Base-by-base conservation (phyloP, 1,140 invertebrate species). In the Helicorthomorpha holstii region DNA sequence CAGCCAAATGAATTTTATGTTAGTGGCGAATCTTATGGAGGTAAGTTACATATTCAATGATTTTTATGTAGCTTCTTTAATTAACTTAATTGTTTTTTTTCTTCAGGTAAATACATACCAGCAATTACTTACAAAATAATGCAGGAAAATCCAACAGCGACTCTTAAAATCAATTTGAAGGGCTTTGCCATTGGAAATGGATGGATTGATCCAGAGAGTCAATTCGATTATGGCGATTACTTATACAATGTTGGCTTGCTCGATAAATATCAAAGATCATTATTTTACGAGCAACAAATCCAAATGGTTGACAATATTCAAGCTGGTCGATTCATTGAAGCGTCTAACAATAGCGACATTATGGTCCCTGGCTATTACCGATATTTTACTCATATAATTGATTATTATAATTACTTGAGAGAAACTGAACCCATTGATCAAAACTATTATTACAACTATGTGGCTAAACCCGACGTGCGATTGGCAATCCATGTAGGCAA, bases 121-220 rank as follows among this genome's bases (percentile, higher is more conserved):
- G 7, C 44, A 46, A 46, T 46, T 7, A 19, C 19, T 10, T 46
- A 46, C 21, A 46, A 46, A 25, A 46, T 46, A 4, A 4, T 7
- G 4, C 4, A 22, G 7, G 44, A 21, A 21, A 46, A 46, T 25
- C 44, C 44, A 22, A 46, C 44, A 46, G 44, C 44, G 4, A 7
- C 7, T 7, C 4, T 22, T 7, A 10, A 7, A 7, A 46, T 46
- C 12, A 46, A 46, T 19, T 19, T 46, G 19, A 25, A 21, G 56
- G 73, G 74, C 19, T 62, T 92, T 54, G 80, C 82, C 0, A 90
- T 92, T 61, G 87, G 86, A 1, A 87, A 91, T 69, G 87, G 86
- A 0, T 67, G 88, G 0, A 80, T 76, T 54, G 88, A 91, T 69
- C 87, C 87, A 0, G 68, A 77, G 24, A 77, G 82, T 63, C 85